Evolutionary conservation across 2,797 vertebrate species (phyloP).

Genomic region (Molossus alvarezi): DNA sequence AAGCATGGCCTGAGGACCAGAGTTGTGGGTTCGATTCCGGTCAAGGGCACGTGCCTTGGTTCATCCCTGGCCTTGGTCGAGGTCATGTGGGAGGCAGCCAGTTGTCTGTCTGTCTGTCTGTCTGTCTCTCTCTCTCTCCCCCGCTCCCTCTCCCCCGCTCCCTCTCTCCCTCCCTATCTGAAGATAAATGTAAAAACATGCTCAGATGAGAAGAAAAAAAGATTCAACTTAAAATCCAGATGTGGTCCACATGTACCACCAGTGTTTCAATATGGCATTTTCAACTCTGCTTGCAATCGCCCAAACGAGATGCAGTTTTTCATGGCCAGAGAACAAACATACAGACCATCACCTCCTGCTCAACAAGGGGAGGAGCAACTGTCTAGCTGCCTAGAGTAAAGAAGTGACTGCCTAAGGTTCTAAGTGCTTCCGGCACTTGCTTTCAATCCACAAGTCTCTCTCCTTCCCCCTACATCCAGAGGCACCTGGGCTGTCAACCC

Average conservation of each 20-base stretch:
- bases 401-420: neutral
- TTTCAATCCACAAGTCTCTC: neutral
- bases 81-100: too few relatives aligned
- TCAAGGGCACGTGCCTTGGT: too few relatives aligned
- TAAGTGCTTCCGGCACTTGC: neutral
- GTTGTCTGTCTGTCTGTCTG: neutral
- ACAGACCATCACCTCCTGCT: neutral
- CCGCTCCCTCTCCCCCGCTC: too few relatives aligned
- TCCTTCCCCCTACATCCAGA: too few relatives aligned
- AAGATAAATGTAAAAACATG: too few relatives aligned
- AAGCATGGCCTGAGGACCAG: neutral
- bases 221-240: neutral
- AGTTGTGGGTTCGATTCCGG: too few relatives aligned
- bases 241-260: accelerated
- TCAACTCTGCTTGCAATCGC: neutral
- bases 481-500: too few relatives aligned
- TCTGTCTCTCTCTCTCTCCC: too few relatives aligned
- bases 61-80: too few relatives aligned
- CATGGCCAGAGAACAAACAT: neutral
- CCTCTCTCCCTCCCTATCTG: too few relatives aligned
- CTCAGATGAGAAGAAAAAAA: too few relatives aligned
- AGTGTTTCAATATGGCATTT: neutral
- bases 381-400: neutral
- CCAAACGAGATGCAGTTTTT: neutral
- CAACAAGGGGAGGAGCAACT: neutral